Percentiles rank a stretch among this genome's conserved stretches.
Conservation (phyloP, 2,113 vertebrate genomes). For the Saccopteryx leptura region DNA sequence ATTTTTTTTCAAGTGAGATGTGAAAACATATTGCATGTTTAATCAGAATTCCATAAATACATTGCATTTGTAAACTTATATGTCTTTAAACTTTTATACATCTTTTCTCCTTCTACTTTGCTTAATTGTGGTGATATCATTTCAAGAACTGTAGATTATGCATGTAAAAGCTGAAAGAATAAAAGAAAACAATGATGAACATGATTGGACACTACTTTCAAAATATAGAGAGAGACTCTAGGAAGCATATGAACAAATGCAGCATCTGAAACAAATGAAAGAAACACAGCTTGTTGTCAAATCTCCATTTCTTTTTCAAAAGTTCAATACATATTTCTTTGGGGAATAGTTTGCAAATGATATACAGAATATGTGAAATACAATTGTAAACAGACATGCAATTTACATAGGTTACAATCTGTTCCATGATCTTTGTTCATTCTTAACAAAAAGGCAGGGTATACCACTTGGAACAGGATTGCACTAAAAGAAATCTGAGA, state of each 20-base stretch:
- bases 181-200: slow-evolving; percentile 77
- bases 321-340: slow-evolving; percentile 89
- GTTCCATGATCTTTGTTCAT: slow-evolving; percentile 88
- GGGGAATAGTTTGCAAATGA: slow-evolving; percentile 89
- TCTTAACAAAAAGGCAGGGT: slow-evolving; percentile 82
- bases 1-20: neutral
- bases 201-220: slow-evolving; percentile 63
- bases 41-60: slow-evolving; percentile 54
- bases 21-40: slow-evolving; percentile 40
- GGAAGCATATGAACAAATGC: slow-evolving; percentile 78
- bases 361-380: slow-evolving; percentile 87
- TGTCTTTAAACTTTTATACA: neutral
- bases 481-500: slow-evolving; percentile 83
- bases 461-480: slow-evolving; percentile 76
- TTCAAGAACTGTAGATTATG: slow-evolving; percentile 78
- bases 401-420: slow-evolving; percentile 89
- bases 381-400: slow-evolving; percentile 87
- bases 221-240: slow-evolving; percentile 76
- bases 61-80: neutral
- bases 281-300: slow-evolving; percentile 88
- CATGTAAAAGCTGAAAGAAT: slow-evolving; percentile 76
- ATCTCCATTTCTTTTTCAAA: slow-evolving; percentile 83
- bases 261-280: slow-evolving; percentile 87
- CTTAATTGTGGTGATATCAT: slow-evolving; percentile 78
- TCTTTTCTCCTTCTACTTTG: slow-evolving; percentile 49